Base-by-base conservation (phyloP, 2,888 invertebrate genomes). In the Drosophila dives region DNA sequence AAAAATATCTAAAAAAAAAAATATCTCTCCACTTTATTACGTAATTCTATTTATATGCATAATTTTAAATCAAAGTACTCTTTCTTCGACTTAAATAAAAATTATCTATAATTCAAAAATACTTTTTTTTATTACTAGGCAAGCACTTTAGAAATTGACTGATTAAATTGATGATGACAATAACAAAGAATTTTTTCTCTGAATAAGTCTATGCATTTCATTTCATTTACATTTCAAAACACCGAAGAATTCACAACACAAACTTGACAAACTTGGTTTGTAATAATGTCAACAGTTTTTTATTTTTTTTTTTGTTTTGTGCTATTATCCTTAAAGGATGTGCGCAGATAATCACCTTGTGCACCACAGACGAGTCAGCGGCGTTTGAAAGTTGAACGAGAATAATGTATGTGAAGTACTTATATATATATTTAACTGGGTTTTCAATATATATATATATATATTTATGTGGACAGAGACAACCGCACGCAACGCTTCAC, bases 401-500 rank as follows among this genome's bases (percentile, higher is more conserved):
- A 61, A 50, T 62, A 17, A 34, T 45, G 23, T 45, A 15, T 45
- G 23, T 45, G 15, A 23, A 45, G 45, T 42, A 58, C 42, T 54
- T 63, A 51, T 56, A 50, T 54, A 64, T 56, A 54, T 38, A 71
- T 61, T 29, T 51, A 51, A 62, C 72, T 65, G 59, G 62, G 53
- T 63, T 73, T 59, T 23, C 23, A 23, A 23, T 23, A 23, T 61
- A 54, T 53, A 55, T 51, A 40, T 29, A 17, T 38, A 38, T 38
- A 17, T 45, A 15, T 23, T 5, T 45, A 40, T 70, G 64, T 71
- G 71, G 73, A 75, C 64, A 70, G 73, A 75, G 72, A 74, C 89
- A 83, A 90, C 92, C 92, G 91, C 90, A 92, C 91, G 92, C 86
- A 91, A 91, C 92, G 92, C 90, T 91, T 89, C 86, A 91, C 92